Evolutionary conservation across 2,113 vertebrate genomes (phyloP), one percentile per base, ranked within the genome.

Genomic region (Cavia aperea): DNA sequence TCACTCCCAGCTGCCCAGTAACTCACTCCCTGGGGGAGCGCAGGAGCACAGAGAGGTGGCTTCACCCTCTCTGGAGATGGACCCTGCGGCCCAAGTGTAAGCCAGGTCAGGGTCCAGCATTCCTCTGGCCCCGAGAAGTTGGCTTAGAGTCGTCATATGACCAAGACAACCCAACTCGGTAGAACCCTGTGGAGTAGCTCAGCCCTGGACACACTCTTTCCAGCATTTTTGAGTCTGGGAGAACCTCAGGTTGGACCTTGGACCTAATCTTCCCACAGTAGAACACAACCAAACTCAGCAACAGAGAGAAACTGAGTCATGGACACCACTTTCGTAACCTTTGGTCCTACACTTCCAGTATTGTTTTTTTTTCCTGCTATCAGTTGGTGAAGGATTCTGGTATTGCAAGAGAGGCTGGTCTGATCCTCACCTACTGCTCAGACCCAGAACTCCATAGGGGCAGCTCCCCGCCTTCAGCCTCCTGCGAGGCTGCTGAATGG

Each of bases 201-300:
- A 46, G 79, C 16, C 56, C 46, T 10, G 12, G 36, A 36, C 7
- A 73, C 0, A 1, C 3, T 56, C 78, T 81, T 19, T 15, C 16
- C 36, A 83, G 63, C 58, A 72, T 33, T 62, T 51, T 23, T 11
- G 36, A 73, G 72, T 46, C 73, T 68, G 46, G 29, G 43, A 49
- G 46, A 18, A 81, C 26, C 13, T 4, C 72, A 56, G 1, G 29
- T 15, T 36, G 23, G 78, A 11, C 56, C 29, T 14, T 13, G 6
- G 39, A 49, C 49, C 2, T 77, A 49, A 3, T 18, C 11, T 51
- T 66, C n/a, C 56, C 31, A 36, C 0, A 1, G 23, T 15, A 5
- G n/a, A 78, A 66, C 4, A 89, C 72, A 65, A 13, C 7, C 2
- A 70, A 82, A 93, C 36, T 51, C 60, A 88, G 78, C 68, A 26